A percentile compares a stretch with the other conserved stretches of the same genome.
Evolutionary conservation across 2,113 vertebrate genomes (phyloP).

Genomic region (Strix uralensis): DNA sequence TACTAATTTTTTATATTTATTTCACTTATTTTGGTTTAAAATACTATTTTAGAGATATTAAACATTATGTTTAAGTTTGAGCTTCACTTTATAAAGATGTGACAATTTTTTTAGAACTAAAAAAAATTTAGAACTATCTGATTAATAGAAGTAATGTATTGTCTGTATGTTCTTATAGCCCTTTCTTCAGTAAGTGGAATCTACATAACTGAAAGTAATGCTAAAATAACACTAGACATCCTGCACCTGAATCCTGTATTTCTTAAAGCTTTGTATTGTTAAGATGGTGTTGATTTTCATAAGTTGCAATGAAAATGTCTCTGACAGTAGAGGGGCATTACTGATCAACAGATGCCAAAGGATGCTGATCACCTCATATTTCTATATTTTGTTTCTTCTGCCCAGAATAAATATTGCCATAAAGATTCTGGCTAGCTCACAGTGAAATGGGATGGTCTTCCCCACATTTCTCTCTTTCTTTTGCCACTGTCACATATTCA

Average conservation of each 20-base stretch:
- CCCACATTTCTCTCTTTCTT: not conserved
- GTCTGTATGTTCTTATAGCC: not conserved
- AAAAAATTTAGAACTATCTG: not conserved
- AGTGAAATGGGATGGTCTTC: not conserved
- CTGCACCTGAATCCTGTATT: not conserved
- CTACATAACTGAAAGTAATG: not conserved
- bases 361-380: not conserved
- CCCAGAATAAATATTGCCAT: not conserved
- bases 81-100: not conserved
- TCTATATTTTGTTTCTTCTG: not conserved
- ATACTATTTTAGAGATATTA: not conserved
- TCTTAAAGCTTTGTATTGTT: not conserved
- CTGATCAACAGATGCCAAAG: not conserved
- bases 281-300: not conserved
- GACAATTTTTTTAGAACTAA: not conserved
- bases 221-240: not conserved
- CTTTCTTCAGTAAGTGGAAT: not conserved
- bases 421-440: not conserved
- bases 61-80: not conserved
- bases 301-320: not conserved
- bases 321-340: not conserved
- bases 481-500: not conserved
- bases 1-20: not conserved
- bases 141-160: not conserved
- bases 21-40: not conserved